These are phyloP conservation scores for Esox lucius DNA, from an alignment of 2,797 vertebrate species.

Conservation along the genomic window DNA sequence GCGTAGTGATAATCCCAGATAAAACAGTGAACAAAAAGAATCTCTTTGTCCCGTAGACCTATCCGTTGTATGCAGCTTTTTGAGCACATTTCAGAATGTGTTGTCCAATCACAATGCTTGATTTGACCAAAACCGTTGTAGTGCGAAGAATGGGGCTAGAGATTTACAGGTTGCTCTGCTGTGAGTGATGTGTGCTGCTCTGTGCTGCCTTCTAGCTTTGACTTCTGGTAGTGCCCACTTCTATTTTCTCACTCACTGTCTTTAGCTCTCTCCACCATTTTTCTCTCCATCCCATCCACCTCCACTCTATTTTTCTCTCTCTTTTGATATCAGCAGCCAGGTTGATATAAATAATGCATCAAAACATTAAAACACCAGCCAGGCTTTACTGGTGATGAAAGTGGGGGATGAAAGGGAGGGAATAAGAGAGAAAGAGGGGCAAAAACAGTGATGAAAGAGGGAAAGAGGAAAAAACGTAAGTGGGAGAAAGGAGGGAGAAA, in stretches of 20 bases:
- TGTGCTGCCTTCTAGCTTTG: slow-evolving; percentile 76
- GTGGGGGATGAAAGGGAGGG: slow-evolving; percentile 48
- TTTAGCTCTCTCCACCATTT: slow-evolving; percentile 15
- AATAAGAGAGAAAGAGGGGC: slow-evolving; percentile 37
- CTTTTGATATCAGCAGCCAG: slow-evolving; percentile 73
- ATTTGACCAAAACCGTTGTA: background rate
- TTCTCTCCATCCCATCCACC: background rate
- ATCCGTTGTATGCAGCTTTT: too few relatives aligned
- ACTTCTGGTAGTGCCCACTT: slow-evolving; percentile 24
- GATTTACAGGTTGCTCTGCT: slow-evolving; percentile 2
- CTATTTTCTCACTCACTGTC: slow-evolving; percentile 41
- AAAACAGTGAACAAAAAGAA: too few relatives aligned
- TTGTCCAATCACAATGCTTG: too few relatives aligned
- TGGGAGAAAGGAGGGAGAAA: too few relatives aligned
- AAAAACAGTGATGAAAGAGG: slow-evolving; percentile 61
- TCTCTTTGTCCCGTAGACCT: too few relatives aligned
- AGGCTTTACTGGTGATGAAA: slow-evolving; percentile 71
- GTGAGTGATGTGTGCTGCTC: slow-evolving; percentile 54
- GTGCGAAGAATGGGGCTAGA: slow-evolving; percentile 2
- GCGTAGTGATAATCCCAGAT: too few relatives aligned
- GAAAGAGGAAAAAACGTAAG: too few relatives aligned
- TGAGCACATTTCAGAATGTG: too few relatives aligned
- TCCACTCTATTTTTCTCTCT: slow-evolving; percentile 18
- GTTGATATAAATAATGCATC: slow-evolving; percentile 81
- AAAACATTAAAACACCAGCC: slow-evolving; percentile 78